Evolutionary conservation across 2,888 invertebrate genomes (phyloP), one percentile per base, ranked within the genome.

Genomic region (Amiota minor): DNA sequence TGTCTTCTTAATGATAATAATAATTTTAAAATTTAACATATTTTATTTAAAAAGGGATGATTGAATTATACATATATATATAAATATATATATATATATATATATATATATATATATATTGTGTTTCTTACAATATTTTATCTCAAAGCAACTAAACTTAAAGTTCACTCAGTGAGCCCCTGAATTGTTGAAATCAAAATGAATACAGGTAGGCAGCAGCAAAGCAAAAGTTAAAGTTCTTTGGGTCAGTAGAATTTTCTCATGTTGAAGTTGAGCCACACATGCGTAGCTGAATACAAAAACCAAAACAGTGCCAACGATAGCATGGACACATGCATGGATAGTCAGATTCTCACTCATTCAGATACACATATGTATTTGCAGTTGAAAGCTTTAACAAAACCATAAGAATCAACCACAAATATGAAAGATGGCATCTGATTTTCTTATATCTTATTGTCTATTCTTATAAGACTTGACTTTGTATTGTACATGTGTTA

Each of bases 181-280:
- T n/a, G 6, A 35, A 35, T 35, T 35, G 35, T 35, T 35, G 35
- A 35, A 35, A 35, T 35, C 35, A 20, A 59, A 59, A 20, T 18
- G 59, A 8, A 35, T 20, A 9, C 9, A 20, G 20, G 18, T 1
- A 11, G 47, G 49, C 65, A 65, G 75, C 82, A 75, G 35, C 35
- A 35, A 35, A 35, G 35, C 35, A 86, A 82, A 87, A 86, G 86
- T 86, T 88, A 87, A 88, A 87, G 87, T 87, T 87, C 88, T 87
- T 81, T 87, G 85, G 88, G 87, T 87, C 87, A 87, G 87, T 88
- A 87, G 88, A 87, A 85, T 86, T 88, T 88, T 86, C 86, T 85
- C 88, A 88, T 35, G 4, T 35, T 35, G 35, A 35, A 35, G 6
- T 35, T 76, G 76, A 65, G 65, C 77, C 81, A 85, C 85, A 82